Evolutionary conservation across 2,888 invertebrate species (phyloP).

Genomic region (Entomobrya multifasciata): DNA sequence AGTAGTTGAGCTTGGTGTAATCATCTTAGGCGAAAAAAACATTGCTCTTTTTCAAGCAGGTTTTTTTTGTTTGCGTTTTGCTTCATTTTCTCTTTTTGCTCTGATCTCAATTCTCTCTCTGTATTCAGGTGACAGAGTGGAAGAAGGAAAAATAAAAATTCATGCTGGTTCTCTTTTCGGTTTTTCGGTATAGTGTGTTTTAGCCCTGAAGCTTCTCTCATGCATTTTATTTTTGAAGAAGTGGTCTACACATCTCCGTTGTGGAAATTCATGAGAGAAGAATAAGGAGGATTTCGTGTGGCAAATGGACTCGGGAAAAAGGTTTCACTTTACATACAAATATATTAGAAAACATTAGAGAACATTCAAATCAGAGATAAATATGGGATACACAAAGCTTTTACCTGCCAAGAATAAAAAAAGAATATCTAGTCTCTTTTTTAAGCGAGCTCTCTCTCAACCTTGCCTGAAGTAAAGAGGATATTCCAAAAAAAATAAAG

Average conservation of each 20-base stretch:
- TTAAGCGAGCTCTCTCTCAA: no score
- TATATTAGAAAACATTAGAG: neutral
- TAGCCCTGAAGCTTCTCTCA: constrained; percentile 19
- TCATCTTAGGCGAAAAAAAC: neutral
- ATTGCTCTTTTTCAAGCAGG: neutral
- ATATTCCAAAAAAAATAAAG: neutral
- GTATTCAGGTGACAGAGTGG: constrained; percentile 48
- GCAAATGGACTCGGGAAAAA: constrained; percentile 43
- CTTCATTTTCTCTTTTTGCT: constrained; percentile 32
- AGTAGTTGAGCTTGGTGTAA: constrained; percentile 8
- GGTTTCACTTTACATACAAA: constrained; percentile 13
- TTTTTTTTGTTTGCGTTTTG: constrained; percentile 5
- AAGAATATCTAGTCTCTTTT: neutral
- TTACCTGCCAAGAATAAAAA: constrained; percentile 40
- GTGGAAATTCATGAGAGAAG: constrained; percentile 41
- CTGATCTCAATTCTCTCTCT: neutral
- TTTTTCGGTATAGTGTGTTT: neutral
- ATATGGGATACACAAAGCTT: constrained; percentile 19
- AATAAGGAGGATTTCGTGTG: constrained; percentile 32
- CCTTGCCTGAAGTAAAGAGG: neutral
- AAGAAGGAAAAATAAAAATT: constrained; percentile 15
- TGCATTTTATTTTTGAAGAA: constrained; percentile 40
- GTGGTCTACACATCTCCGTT: neutral
- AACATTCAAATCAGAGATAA: constrained; percentile 27
- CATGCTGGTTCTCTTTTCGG: neutral